Base-by-base conservation (phyloP, 2,888 invertebrate genomes). In the Uropetala carovei region DNA sequence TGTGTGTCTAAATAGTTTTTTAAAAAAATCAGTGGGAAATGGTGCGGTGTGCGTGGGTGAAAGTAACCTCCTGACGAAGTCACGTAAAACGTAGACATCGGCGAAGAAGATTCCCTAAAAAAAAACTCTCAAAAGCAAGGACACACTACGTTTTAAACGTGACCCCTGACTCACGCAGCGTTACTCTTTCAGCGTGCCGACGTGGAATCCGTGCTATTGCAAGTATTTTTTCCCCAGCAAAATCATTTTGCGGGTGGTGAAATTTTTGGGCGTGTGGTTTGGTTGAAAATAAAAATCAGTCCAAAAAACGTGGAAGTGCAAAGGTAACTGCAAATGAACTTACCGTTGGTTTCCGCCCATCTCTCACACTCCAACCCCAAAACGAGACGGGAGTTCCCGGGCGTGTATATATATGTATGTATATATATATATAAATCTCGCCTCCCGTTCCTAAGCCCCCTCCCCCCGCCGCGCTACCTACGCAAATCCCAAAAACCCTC, bases 321-420 rank as follows among this genome's bases (percentile, higher is more conserved):
- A 64, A 89, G 89, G 60, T n/a, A 56, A 64, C 64, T 43, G 64
- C 30, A 43, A 68, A 89, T 64, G 64, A 89, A 89, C 89, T 89
- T 89, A 89, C 89, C 89, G 89, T 89, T 13, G 43, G 30, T 30
- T 43, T 27, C 11, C 30, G 58, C 60, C 89, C n/a, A 18, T 89
- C 89, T 43, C 16, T 56, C 83, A 9, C 27, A n/a, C 83, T 89
- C 89, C 22, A 3, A 11, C 60, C 59, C 64, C 64, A 10, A n/a
- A 16, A 30, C 59, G 43, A 57, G 56, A 57, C 83, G 56, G 43
- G 83, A 56, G 43, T 43, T 43, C 83, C 8, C 56, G n/a, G 8
- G 64, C 18, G 43, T 83, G 83, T 27, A 83, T 43, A 18, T 43
- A 18, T 18, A 56, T 8, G 83, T 56, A 83, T 30, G n/a, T n/a